phyloP scores from a whole-genome alignment of 2,888 invertebrate species.

The Metopia argyrocephala region DNA sequence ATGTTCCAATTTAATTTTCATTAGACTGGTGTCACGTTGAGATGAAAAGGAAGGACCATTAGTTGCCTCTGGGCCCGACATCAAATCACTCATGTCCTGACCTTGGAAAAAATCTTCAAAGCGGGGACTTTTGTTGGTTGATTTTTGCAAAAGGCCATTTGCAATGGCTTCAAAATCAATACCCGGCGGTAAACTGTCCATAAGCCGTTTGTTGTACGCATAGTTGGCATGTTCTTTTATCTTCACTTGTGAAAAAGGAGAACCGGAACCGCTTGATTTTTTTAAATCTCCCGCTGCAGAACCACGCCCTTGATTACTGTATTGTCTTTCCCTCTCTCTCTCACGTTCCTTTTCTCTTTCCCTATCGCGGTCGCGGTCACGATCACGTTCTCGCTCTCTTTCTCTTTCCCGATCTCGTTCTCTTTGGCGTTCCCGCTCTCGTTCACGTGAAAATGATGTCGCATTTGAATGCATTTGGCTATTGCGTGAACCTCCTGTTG shows the following conservation, averaged over 20 bases:
- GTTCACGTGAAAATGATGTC: slow-evolving; percentile 67
- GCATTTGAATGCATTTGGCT: slow-evolving; percentile 71
- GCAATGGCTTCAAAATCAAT: slow-evolving; percentile 77
- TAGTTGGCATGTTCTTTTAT: slow-evolving; percentile 73
- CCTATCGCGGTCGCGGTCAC: slow-evolving; percentile 68
- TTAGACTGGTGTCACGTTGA: slow-evolving; percentile 73
- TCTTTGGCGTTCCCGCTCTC: slow-evolving; percentile 67
- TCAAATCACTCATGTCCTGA: slow-evolving; percentile 75
- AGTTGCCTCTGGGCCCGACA: slow-evolving; percentile 70
- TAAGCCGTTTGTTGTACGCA: slow-evolving; percentile 75
- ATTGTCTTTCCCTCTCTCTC: slow-evolving; percentile 71
- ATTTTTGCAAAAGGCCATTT: slow-evolving; percentile 75
- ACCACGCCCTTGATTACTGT: slow-evolving; percentile 74
- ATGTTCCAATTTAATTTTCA: slow-evolving; percentile 77
- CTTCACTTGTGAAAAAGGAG: slow-evolving; percentile 72
- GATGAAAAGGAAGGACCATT: slow-evolving; percentile 68
- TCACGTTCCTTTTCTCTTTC: slow-evolving; percentile 67
- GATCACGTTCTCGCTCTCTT: slow-evolving; percentile 64
- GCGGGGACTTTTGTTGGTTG: slow-evolving; percentile 76
- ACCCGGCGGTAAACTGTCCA: slow-evolving; percentile 76
- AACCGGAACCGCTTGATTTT: slow-evolving; percentile 66
- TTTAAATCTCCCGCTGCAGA: slow-evolving; percentile 60
- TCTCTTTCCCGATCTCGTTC: slow-evolving; percentile 68
- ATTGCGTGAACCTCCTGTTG: slow-evolving; percentile 66
- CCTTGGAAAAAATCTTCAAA: slow-evolving; percentile 76